Evolutionary conservation across 2,888 invertebrate species (phyloP).

Genomic region (Lysandra coridon): DNA sequence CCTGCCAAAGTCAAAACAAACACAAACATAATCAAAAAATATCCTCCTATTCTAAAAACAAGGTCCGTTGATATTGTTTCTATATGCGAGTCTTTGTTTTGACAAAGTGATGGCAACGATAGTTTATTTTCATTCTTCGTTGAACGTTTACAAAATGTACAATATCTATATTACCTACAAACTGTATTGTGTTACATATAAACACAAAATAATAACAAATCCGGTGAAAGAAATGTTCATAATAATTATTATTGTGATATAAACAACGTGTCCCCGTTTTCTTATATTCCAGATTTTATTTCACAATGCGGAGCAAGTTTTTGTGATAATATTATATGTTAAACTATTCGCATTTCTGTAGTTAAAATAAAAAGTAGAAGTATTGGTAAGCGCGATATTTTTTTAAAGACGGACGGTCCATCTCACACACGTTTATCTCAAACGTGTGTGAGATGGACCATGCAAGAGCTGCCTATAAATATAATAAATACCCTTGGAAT

Average conservation of each 20-base stretch:
- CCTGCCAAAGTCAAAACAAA: neutral
- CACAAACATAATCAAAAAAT: slow-evolving; percentile 18
- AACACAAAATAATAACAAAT: neutral
- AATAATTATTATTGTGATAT: neutral
- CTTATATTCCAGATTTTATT: neutral
- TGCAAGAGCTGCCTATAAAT: neutral
- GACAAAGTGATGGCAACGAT: slow-evolving; percentile 9
- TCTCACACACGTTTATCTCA: too few species aligned
- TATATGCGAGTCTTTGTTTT: slow-evolving; percentile 14
- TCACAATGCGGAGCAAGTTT: neutral
- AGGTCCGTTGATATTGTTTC: neutral
- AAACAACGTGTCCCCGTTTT: neutral
- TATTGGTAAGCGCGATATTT: neutral
- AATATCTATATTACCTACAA: neutral
- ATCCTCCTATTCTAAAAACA: neutral
- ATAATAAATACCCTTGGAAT: neutral
- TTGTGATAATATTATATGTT: neutral
- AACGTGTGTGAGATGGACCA: neutral
- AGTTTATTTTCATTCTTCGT: slow-evolving; percentile 1
- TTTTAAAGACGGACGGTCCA: neutral
- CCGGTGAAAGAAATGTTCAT: neutral
- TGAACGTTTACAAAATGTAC: neutral
- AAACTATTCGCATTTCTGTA: neutral
- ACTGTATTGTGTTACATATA: neutral
- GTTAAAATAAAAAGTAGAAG: neutral